Base-by-base conservation (phyloP, 1,140 invertebrate species). In the Brachionus paranguensis region DNA sequence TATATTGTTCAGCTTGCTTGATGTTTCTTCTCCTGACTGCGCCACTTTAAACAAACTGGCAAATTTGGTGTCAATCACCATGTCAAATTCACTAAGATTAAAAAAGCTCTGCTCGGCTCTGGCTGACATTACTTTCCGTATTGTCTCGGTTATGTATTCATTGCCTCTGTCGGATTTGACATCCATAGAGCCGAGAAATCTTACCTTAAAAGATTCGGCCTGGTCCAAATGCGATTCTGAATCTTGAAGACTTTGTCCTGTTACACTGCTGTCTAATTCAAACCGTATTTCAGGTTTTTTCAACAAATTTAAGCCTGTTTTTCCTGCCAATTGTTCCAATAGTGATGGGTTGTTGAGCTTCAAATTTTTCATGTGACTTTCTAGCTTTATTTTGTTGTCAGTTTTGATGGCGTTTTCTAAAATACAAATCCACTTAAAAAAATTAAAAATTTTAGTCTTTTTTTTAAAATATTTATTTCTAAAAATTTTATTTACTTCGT, bases 131-230 rank as follows among this genome's bases (percentile, higher is more conserved):
- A 76, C 72, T 76, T 76, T 45, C 17, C 72, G 14, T 24, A 76
- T 47, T 50, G 72, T 76, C 27, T 76, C 72, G n/a, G 17, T 76
- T 14, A 76, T 76, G 43, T 76, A 50, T 47, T 76, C 43, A 50
- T 76, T 76, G 10, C 72, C 72, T 11, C 50, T 76, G 14, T 76
- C 72, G 11, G 72, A 76, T 76, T 76, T 76, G 12, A 76, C 72
- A 50, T 76, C 47, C 72, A 76, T 76, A 12, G 72, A 76, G 10
- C 72, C 72, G 3, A 76, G n/a, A 17, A 76, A 76, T 20, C 72
- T 45, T 8, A 76, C 72, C 20, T 76, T 76, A 50, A 50, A 76
- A 50, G 20, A 14, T 3, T 76, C 17, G 20, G n/a, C 72, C 27
- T 76, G 43, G 24, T 53, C 43, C 27, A 27, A 27, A 27, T 43